phyloP scores from a whole-genome alignment of 1,140 invertebrate species.

The Pseudobourletiella spinata region DNA sequence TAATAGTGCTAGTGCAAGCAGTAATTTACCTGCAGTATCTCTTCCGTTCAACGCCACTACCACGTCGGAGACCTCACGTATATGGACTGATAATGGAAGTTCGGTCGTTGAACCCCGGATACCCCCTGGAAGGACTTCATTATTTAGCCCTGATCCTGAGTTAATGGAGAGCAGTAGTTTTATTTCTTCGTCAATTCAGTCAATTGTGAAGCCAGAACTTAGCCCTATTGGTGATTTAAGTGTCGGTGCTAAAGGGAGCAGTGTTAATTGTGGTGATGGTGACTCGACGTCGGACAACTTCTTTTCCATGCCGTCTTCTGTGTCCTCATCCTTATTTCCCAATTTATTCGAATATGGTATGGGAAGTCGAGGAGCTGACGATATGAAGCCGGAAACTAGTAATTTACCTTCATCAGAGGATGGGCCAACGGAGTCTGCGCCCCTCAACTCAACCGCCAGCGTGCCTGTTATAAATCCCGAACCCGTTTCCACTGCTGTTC shows the following conservation, averaged over 20 bases:
- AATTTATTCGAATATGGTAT: background rate
- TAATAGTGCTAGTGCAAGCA: background rate
- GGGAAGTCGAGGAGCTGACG: background rate
- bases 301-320: background rate
- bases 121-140: background rate
- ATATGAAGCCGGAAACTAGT: background rate
- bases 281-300: background rate
- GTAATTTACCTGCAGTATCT: background rate
- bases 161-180: background rate
- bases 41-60: background rate
- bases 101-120: background rate
- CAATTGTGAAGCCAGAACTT: background rate
- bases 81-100: background rate
- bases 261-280: background rate
- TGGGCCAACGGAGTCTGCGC: too few relatives aligned
- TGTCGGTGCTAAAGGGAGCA: background rate
- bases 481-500: too few relatives aligned
- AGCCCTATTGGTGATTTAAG: background rate
- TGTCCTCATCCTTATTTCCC: background rate
- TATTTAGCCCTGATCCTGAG: background rate
- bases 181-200: background rate
- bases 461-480: too few relatives aligned
- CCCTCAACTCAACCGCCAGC: too few relatives aligned
- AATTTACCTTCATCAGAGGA: too few relatives aligned
- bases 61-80: background rate